Percentiles rank a stretch among this genome's conserved stretches.
Evolutionary conservation across 1,140 invertebrate genomes (phyloP).

Genomic region (Homarus americanus): DNA sequence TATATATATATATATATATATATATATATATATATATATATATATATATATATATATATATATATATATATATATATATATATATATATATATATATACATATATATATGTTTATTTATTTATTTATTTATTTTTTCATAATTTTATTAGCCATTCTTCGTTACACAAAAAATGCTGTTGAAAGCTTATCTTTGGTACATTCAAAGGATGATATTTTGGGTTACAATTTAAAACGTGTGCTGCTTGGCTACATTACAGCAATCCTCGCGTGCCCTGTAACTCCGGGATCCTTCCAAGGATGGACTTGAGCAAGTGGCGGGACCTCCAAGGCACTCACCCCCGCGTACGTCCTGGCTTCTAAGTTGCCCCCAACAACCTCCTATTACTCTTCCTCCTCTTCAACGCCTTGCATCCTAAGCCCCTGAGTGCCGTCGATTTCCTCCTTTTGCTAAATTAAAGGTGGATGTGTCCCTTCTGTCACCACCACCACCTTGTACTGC

Average conservation of each 20-base stretch:
- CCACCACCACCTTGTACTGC: neutral
- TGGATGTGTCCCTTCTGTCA: neutral
- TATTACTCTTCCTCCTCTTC: neutral
- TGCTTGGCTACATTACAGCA: constrained; percentile 77
- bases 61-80: too few species aligned
- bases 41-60: too few species aligned
- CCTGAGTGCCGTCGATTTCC: neutral
- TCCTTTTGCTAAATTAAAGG: neutral
- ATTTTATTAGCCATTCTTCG: too few species aligned
- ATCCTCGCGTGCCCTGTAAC: constrained; percentile 92
- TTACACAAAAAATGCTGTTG: too few species aligned
- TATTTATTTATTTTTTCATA: too few species aligned
- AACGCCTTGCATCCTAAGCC: neutral
- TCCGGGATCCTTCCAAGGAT: constrained; percentile 91
- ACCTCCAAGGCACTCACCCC: constrained; percentile 43
- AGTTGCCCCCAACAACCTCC: neutral
- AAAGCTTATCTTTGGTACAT: too few species aligned
- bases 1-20: too few species aligned
- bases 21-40: too few species aligned
- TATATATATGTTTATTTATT: too few species aligned
- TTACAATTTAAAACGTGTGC: too few species aligned
- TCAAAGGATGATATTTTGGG: too few species aligned
- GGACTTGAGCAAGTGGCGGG: constrained; percentile 89
- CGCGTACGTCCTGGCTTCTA: constrained; percentile 65
- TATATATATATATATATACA: too few species aligned